Evolutionary conservation across 23 tunicate genomes (phyloP).

Genomic region (Styela plicata): DNA sequence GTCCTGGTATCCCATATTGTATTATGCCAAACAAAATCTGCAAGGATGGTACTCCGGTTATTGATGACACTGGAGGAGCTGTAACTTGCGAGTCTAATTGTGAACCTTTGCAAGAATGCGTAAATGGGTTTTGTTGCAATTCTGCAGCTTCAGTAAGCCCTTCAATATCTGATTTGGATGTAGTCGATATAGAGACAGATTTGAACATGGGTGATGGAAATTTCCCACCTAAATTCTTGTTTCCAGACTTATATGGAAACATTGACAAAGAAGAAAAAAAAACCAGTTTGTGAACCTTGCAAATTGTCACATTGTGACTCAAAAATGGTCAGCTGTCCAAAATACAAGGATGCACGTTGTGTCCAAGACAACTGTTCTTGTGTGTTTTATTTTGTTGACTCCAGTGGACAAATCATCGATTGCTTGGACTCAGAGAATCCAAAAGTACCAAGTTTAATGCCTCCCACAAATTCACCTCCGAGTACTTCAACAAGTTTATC

Average conservation of each 20-base stretch:
- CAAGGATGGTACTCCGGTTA: neutral
- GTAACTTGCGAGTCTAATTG: neutral
- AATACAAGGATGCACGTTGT: neutral
- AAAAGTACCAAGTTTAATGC: neutral
- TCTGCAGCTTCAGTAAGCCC: neutral
- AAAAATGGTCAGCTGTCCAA: neutral
- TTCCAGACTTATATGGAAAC: neutral
- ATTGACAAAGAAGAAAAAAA: neutral
- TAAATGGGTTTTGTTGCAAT: neutral
- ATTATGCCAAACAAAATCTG: neutral
- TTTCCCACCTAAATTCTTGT: neutral
- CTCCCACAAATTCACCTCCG: neutral
- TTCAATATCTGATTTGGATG: neutral
- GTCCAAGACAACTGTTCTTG: neutral
- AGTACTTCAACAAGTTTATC: neutral
- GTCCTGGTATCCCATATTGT: neutral
- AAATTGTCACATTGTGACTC: neutral
- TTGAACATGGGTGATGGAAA: neutral
- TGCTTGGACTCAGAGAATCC: neutral
- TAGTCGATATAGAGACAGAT: neutral
- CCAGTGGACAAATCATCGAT: neutral
- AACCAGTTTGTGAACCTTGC: neutral
- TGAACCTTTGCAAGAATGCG: neutral
- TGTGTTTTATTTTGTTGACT: neutral
- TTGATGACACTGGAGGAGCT: neutral